phyloP scores from a whole-genome alignment of 2,113 vertebrate species.

The Ursus arctos region DNA sequence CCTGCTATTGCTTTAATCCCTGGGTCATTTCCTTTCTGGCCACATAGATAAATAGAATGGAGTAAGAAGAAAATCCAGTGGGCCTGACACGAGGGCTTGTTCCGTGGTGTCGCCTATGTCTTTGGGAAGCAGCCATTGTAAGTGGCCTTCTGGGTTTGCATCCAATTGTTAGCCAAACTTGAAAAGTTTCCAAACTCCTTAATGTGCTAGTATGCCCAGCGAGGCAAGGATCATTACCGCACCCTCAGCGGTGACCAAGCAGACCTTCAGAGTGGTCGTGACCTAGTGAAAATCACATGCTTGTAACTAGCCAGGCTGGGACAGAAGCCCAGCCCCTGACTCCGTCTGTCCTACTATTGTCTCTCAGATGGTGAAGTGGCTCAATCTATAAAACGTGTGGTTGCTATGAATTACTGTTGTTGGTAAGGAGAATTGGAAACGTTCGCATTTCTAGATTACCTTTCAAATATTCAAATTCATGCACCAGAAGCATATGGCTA shows the following conservation, averaged over 20 bases:
- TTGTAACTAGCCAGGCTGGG: not conserved
- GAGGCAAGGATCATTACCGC: not conserved
- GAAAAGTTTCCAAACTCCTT: not conserved
- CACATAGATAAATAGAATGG: not conserved
- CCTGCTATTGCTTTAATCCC: not conserved
- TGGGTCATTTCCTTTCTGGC: not conserved
- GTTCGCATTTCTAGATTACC: constrained; percentile 78
- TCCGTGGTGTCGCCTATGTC: not conserved
- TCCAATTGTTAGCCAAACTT: not conserved
- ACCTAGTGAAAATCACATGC: not conserved
- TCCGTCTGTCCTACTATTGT: not conserved
- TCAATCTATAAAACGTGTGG: not conserved
- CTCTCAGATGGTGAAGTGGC: not conserved
- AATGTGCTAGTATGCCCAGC: not conserved
- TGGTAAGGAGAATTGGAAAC: constrained; percentile 69
- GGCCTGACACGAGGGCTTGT: not conserved
- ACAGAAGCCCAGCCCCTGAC: not conserved
- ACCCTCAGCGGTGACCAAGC: not conserved
- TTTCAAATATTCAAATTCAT: constrained; percentile 82
- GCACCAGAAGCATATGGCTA: constrained; percentile 77
- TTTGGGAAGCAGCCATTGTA: not conserved
- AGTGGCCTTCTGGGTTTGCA: not conserved
- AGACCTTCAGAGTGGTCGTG: not conserved
- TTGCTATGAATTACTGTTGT: constrained; percentile 70
- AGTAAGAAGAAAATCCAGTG: not conserved